These are phyloP conservation scores for Gouania willdenowi DNA, from an alignment of 2,797 vertebrate genomes.

Conservation along the genomic window DNA sequence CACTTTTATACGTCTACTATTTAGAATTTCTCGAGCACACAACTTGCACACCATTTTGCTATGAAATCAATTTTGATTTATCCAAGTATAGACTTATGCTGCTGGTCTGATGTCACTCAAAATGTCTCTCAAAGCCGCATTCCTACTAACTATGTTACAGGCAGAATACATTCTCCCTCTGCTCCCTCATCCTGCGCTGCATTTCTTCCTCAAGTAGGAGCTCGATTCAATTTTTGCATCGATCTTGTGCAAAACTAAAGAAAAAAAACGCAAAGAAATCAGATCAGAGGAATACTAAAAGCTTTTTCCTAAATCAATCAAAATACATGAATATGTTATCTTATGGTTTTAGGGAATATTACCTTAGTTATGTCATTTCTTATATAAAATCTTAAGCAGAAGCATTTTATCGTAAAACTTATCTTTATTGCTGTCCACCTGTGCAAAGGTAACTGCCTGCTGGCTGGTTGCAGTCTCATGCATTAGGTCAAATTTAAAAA, in stretches of 20 bases:
- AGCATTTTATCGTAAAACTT: slow-evolving; percentile 44
- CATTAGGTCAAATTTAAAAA: slow-evolving; percentile 27
- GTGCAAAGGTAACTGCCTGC: slow-evolving; percentile 30
- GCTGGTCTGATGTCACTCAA: slow-evolving; percentile 53
- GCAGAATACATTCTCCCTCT: slow-evolving; percentile 59
- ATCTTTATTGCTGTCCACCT: slow-evolving; percentile 44
- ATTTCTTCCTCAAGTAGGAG: slow-evolving; percentile 37
- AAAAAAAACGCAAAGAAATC: slow-evolving; percentile 65
- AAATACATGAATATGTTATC: slow-evolving; percentile 65
- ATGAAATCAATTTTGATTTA: slow-evolving; percentile 47
- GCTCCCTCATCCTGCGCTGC: slow-evolving; percentile 60
- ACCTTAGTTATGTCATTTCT: slow-evolving; percentile 51
- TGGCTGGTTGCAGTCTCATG: slow-evolving; percentile 28
- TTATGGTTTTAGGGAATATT: slow-evolving; percentile 61
- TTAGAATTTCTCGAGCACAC: neutral
- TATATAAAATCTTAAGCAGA: slow-evolving; percentile 56
- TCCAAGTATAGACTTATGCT: slow-evolving; percentile 47
- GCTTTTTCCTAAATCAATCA: slow-evolving; percentile 74
- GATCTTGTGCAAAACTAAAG: slow-evolving; percentile 63
- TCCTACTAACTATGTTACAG: slow-evolving; percentile 70
- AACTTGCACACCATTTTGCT: slow-evolving; percentile 8
- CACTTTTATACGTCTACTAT: too few species aligned
- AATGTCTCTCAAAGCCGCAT: slow-evolving; percentile 63
- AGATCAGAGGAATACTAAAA: slow-evolving; percentile 72
- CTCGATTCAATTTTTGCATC: slow-evolving; percentile 73